Percentiles rank a stretch among this genome's conserved stretches.
Evolutionary conservation across 2,113 vertebrate species (phyloP).

Genomic region (Pygoscelis antarcticus): DNA sequence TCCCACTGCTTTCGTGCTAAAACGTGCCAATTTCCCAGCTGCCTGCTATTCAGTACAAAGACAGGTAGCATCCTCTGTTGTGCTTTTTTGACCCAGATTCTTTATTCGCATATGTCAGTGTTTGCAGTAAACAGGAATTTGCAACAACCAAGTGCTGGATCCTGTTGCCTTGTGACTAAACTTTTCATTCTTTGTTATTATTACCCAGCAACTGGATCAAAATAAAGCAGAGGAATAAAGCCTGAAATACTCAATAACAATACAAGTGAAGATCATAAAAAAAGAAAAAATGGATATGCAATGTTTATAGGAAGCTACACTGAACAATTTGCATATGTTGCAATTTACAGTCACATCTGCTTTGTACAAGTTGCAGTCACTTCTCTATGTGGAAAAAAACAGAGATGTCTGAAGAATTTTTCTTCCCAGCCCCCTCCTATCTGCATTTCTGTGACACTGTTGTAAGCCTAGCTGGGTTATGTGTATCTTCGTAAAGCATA

Average conservation of each 20-base stretch:
- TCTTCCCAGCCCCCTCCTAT: background rate
- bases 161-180: background rate
- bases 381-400: background rate
- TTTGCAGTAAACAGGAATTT: conserved; percentile 21
- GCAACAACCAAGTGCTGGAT: background rate
- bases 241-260: background rate
- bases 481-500: background rate
- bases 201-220: background rate
- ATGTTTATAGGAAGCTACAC: background rate
- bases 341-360: background rate
- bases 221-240: background rate
- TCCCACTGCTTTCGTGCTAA: background rate
- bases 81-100: conserved; percentile 42
- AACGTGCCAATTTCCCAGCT: conserved; percentile 21
- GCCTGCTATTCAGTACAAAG: conserved; percentile 16
- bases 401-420: background rate
- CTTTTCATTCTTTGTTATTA: background rate
- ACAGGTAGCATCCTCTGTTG: conserved; percentile 39
- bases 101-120: background rate
- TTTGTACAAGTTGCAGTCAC: background rate
- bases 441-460: background rate
- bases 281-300: background rate
- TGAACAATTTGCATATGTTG: background rate
- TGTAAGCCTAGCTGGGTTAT: background rate
- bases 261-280: background rate